These are phyloP conservation scores for Drosophila nannoptera DNA, from an alignment of 1,140 invertebrate genomes.

Conservation along the genomic window DNA sequence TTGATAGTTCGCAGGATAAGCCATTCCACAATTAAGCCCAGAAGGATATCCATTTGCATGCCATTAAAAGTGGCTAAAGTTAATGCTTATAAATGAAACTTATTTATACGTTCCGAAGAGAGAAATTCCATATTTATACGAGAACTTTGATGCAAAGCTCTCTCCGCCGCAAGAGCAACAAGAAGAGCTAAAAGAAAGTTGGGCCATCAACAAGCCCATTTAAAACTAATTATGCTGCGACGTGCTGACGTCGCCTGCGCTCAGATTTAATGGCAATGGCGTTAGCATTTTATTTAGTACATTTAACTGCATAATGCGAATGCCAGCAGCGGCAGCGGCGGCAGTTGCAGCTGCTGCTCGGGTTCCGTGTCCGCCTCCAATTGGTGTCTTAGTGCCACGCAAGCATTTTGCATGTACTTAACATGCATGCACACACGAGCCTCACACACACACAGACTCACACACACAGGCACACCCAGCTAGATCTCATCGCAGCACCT, in stretches of 20 bases:
- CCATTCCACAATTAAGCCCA: no score
- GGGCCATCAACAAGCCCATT: constrained; percentile 57
- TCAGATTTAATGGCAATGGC: constrained; percentile 61
- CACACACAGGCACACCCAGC: constrained; percentile 18
- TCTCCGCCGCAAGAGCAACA: not conserved
- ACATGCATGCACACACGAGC: constrained; percentile 18
- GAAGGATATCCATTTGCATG: no score
- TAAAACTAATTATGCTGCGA: constrained; percentile 65
- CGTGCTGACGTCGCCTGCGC: constrained; percentile 53
- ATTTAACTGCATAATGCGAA: constrained; percentile 70
- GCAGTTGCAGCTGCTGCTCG: not conserved
- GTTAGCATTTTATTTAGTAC: constrained; percentile 73
- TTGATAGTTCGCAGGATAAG: no score
- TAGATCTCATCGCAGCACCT: constrained; percentile 64
- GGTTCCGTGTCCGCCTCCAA: constrained; percentile 13
- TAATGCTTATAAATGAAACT: no score
- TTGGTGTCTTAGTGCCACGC: constrained; percentile 33
- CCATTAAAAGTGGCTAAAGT: no score
- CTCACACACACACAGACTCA: constrained; percentile 10
- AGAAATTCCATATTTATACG: no score
- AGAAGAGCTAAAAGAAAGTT: constrained; percentile 25
- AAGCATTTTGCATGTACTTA: constrained; percentile 63
- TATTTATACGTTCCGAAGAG: not conserved
- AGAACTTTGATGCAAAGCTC: not conserved
- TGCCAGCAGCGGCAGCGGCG: constrained; percentile 4